These are phyloP conservation scores for Allacma fusca DNA, from an alignment of 2,888 invertebrate genomes.

Conservation along the genomic window DNA sequence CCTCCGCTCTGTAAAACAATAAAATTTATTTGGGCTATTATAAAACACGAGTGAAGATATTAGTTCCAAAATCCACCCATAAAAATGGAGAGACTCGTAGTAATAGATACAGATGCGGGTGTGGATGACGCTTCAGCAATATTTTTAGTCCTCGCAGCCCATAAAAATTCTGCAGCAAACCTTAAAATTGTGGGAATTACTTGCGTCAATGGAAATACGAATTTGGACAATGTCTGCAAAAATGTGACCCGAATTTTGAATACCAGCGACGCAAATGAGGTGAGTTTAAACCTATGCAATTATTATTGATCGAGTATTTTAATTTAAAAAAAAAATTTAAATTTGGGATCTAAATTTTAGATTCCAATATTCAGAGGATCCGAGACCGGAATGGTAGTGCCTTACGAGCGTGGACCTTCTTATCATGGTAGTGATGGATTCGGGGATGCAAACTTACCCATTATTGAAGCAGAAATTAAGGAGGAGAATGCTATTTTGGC, in stretches of 20 bases:
- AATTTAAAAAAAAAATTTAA: conserved; percentile 8
- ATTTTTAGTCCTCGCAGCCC: conserved; percentile 66
- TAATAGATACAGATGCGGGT: conserved; percentile 73
- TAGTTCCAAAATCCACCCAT: too few species aligned
- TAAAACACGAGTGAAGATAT: too few species aligned
- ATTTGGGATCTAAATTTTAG: background rate
- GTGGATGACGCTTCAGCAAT: conserved; percentile 74
- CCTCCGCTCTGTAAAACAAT: too few species aligned
- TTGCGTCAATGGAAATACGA: conserved; percentile 78
- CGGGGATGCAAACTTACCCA: conserved; percentile 60
- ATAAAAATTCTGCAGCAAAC: conserved; percentile 63
- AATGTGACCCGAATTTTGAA: conserved; percentile 77
- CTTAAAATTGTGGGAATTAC: conserved; percentile 63
- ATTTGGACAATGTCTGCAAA: conserved; percentile 72
- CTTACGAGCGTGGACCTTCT: conserved; percentile 62
- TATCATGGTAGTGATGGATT: conserved; percentile 64
- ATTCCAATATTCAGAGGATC: conserved; percentile 4
- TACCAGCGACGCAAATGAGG: conserved; percentile 67
- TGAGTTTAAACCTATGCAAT: background rate
- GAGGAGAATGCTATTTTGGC: background rate
- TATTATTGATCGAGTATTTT: background rate
- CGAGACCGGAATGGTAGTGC: background rate
- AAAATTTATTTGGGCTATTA: too few species aligned
- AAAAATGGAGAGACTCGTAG: conserved; percentile 40
- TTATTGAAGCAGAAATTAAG: background rate